Percentiles rank a stretch among this genome's conserved stretches.
Evolutionary conservation across 92 coral and sea anemone genomes (phyloP).

Genomic region (Siderastrea radians): DNA sequence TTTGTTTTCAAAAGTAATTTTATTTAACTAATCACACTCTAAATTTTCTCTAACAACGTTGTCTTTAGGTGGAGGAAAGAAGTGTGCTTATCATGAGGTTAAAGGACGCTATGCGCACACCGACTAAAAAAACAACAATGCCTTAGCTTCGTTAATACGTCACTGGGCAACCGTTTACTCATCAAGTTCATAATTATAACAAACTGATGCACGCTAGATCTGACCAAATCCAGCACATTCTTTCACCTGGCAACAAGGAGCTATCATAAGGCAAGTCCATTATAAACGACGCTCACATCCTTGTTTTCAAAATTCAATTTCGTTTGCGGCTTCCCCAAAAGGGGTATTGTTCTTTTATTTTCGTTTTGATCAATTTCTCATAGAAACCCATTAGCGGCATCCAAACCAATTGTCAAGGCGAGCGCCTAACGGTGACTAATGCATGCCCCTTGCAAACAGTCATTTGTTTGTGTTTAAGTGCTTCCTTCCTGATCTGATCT

Average conservation of each 20-base stretch:
- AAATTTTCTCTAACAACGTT: neutral
- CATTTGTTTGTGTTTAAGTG: conserved; percentile 30
- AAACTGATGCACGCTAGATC: neutral
- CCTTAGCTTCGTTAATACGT: neutral
- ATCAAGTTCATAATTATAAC: neutral
- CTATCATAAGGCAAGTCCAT: neutral
- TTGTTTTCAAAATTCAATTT: neutral
- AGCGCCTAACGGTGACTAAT: conserved; percentile 27
- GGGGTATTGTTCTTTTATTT: neutral
- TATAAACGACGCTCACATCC: conserved; percentile 14
- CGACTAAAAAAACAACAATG: no score
- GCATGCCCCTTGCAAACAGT: neutral
- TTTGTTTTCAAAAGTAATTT: neutral
- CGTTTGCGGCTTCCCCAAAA: neutral
- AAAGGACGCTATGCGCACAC: neutral
- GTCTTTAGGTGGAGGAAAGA: neutral
- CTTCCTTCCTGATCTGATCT: conserved; percentile 50
- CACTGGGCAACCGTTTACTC: no score
- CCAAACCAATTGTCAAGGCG: neutral
- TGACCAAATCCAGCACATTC: neutral
- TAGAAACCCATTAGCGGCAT: conserved; percentile 26
- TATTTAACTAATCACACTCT: neutral
- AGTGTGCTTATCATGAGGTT: neutral
- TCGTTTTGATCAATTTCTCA: neutral
- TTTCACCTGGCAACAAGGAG: neutral